A percentile compares a stretch with the other conserved stretches of the same genome.
phyloP scores from a whole-genome alignment of 2,888 invertebrate genomes.

The Sphaerophoria taeniata region DNA sequence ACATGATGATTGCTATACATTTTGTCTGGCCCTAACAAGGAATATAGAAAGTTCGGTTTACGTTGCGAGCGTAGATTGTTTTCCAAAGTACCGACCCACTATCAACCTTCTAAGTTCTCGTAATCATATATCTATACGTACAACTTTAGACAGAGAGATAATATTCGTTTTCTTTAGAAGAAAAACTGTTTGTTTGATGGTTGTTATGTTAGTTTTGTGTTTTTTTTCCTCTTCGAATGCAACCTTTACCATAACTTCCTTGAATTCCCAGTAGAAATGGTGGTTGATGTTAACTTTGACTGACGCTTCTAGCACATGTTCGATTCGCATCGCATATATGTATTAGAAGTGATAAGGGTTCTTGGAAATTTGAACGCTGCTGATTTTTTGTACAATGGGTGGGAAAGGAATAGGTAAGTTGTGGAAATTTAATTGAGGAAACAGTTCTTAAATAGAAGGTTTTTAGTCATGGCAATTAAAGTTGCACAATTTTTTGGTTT shows the following conservation, averaged over 20 bases:
- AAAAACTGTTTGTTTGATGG: conserved; percentile 15
- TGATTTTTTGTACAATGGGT: no score
- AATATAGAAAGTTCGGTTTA: conserved; percentile 34
- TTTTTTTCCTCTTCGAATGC: conserved; percentile 4
- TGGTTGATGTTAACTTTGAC: conserved; percentile 57
- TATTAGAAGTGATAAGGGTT: conserved; percentile 18
- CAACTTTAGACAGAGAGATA: no score
- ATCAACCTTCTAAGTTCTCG: no score
- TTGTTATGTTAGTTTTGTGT: conserved; percentile 34
- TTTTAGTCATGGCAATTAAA: no score
- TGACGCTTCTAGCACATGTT: conserved; percentile 64
- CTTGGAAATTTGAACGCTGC: background rate
- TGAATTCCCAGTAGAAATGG: conserved; percentile 60
- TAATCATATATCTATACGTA: background rate
- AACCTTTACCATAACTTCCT: conserved; percentile 22
- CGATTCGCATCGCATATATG: conserved; percentile 50
- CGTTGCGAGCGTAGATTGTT: no score
- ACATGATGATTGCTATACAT: background rate
- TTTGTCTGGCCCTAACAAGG: background rate
- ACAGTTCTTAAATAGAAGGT: no score
- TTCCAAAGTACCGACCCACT: no score
- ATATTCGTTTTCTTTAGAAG: conserved; percentile 5
- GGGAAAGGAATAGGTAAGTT: no score
- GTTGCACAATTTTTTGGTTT: no score
- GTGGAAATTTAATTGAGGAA: no score